Conservation (phyloP, 2,797 vertebrate genomes). For the Silurus aristotelis region DNA sequence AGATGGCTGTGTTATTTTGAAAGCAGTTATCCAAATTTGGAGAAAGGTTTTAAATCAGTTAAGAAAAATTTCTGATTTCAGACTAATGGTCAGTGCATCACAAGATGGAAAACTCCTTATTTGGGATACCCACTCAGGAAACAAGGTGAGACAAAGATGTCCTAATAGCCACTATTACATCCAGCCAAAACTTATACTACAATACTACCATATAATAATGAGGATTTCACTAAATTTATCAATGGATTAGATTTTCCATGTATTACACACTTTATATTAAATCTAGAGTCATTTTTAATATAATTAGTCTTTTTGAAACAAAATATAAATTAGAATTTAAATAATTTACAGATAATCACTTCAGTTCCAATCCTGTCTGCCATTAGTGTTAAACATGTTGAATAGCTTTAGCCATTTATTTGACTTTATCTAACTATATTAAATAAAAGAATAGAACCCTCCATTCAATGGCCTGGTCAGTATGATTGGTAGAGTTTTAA, state of each 20-base stretch:
- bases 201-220: not conserved
- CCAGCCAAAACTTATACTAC: not conserved
- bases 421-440: not conserved
- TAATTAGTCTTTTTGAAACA: not conserved
- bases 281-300: not conserved
- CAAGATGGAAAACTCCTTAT: slow-evolving; percentile 89
- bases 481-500: not conserved
- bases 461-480: not conserved
- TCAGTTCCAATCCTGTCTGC: too few relatives aligned
- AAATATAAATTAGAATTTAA: not conserved
- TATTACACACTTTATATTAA: not conserved
- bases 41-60: too few relatives aligned
- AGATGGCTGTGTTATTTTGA: too few relatives aligned
- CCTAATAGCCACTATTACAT: not conserved
- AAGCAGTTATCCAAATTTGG: too few relatives aligned
- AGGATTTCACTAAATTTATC: not conserved
- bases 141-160: slow-evolving; percentile 66
- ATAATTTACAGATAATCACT: too few relatives aligned
- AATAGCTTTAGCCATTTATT: too few relatives aligned
- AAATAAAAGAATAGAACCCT: not conserved
- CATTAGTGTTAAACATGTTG: too few relatives aligned
- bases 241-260: not conserved
- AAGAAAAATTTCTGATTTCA: slow-evolving; percentile 47
- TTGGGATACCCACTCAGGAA: slow-evolving; percentile 82
- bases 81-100: slow-evolving; percentile 87